Evolutionary conservation across 2,113 vertebrate species (phyloP).

Genomic region (Ceuthmochares aereus): DNA sequence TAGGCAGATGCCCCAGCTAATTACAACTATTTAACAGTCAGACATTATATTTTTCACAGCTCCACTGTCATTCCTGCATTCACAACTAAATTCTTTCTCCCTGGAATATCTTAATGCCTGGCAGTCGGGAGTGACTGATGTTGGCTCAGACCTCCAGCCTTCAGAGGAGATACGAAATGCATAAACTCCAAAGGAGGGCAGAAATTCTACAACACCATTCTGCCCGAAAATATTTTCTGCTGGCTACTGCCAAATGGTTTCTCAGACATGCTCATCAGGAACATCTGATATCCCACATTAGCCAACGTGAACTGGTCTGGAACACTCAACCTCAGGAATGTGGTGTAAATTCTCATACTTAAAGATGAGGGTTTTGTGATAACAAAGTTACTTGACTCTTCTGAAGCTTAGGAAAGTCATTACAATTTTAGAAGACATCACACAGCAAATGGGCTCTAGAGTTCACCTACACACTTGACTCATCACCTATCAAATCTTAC

Average conservation of each 20-base stretch:
- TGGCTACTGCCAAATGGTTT: background rate
- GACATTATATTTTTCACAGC: background rate
- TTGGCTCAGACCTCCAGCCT: background rate
- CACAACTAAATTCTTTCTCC: background rate
- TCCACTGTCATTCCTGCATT: background rate
- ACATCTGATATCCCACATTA: constrained; percentile 45
- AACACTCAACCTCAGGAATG: background rate
- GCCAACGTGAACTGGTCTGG: constrained; percentile 20
- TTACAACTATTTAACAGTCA: background rate
- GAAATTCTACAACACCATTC: background rate
- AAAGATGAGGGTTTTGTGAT: background rate
- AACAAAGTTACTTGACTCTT: background rate
- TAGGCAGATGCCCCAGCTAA: background rate
- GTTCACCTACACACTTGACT: background rate
- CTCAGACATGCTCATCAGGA: constrained; percentile 20
- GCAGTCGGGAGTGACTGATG: background rate
- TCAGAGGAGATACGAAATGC: background rate
- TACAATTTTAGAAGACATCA: background rate
- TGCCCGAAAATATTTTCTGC: background rate
- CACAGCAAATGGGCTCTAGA: background rate
- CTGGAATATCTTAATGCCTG: background rate
- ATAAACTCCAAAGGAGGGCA: background rate
- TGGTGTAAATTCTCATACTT: background rate
- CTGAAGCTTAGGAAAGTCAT: background rate
- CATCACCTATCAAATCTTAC: background rate